Conservation (phyloP, 2,113 vertebrate genomes). For the Poecilia latipinna region DNA sequence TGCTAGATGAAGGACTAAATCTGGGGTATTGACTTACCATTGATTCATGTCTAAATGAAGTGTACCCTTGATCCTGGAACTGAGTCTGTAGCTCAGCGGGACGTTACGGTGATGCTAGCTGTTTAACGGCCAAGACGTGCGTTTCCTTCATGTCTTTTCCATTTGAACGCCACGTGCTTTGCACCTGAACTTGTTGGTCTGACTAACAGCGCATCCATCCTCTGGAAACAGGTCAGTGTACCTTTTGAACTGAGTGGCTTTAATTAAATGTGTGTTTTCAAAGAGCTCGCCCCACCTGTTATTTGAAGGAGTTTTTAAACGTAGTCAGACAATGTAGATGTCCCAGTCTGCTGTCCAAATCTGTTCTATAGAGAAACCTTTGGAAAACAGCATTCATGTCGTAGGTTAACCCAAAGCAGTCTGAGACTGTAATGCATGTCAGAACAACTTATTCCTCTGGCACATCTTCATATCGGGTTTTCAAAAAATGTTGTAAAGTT, state of each 20-base stretch:
- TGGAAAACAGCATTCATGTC: conserved; percentile 49
- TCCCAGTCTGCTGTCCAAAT: conserved; percentile 1
- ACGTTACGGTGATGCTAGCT: conserved; percentile 20
- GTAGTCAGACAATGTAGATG: conserved; percentile 7
- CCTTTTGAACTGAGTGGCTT: conserved; percentile 18
- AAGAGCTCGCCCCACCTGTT: neutral
- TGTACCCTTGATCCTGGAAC: neutral
- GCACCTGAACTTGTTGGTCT: conserved; percentile 59
- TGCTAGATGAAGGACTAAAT: neutral
- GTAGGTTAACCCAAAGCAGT: conserved; percentile 38
- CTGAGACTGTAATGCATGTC: conserved; percentile 23
- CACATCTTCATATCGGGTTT: conserved; percentile 5
- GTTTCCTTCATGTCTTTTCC: conserved; percentile 42
- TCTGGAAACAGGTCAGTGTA: conserved; percentile 22
- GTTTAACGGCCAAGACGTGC: conserved; percentile 41
- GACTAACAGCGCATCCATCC: conserved; percentile 24
- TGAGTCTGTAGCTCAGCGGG: neutral
- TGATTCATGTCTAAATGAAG: neutral
- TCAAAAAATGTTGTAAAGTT: conserved; percentile 31
- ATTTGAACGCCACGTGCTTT: conserved; percentile 57
- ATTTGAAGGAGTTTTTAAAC: conserved; percentile 28
- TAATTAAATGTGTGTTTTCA: conserved; percentile 21
- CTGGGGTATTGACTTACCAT: neutral
- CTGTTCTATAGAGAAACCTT: conserved; percentile 17
- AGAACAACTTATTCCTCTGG: conserved; percentile 11